These are phyloP conservation scores for Scatophagus argus DNA, from an alignment of 2,113 vertebrate species.

Conservation along the genomic window DNA sequence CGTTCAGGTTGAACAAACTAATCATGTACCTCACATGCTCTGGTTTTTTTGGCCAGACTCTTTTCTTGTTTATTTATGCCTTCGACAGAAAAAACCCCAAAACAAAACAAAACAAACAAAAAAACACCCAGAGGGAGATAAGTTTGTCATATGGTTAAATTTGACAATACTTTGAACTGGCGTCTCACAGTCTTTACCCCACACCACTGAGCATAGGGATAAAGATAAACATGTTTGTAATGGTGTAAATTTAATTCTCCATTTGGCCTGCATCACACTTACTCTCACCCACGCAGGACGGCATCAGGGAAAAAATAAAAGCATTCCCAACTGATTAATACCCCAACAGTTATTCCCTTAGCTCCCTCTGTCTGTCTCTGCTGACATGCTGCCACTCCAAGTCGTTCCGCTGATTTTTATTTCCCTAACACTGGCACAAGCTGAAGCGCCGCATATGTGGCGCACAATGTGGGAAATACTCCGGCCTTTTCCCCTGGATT, in stretches of 20 bases:
- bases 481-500: slow-evolving; percentile 63
- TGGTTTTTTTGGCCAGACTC: slow-evolving; percentile 8
- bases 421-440: slow-evolving; percentile 68
- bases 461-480: slow-evolving; percentile 53
- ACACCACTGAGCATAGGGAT: slow-evolving; percentile 69
- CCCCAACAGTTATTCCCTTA: slow-evolving; percentile 60
- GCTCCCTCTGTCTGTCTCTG: slow-evolving; percentile 61
- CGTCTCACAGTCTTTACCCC: slow-evolving; percentile 76
- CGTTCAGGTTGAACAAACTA: background rate
- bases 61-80: slow-evolving; percentile 49
- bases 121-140: slow-evolving; percentile 59
- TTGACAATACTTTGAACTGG: slow-evolving; percentile 82
- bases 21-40: background rate
- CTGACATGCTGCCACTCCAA: slow-evolving; percentile 78
- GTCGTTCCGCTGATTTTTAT: slow-evolving; percentile 73
- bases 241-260: slow-evolving; percentile 85
- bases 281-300: slow-evolving; percentile 54
- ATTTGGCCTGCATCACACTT: slow-evolving; percentile 59
- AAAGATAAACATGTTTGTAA: slow-evolving; percentile 85
- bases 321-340: slow-evolving; percentile 70
- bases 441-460: slow-evolving; percentile 62
- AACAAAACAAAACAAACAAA: slow-evolving; percentile 33
- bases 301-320: slow-evolving; percentile 31
- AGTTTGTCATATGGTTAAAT: slow-evolving; percentile 76
- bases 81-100: slow-evolving; percentile 76